A percentile compares a stretch with the other conserved stretches of the same genome.
Evolutionary conservation across 1,140 invertebrate genomes (phyloP).

Genomic region (Lepidurus arcticus): DNA sequence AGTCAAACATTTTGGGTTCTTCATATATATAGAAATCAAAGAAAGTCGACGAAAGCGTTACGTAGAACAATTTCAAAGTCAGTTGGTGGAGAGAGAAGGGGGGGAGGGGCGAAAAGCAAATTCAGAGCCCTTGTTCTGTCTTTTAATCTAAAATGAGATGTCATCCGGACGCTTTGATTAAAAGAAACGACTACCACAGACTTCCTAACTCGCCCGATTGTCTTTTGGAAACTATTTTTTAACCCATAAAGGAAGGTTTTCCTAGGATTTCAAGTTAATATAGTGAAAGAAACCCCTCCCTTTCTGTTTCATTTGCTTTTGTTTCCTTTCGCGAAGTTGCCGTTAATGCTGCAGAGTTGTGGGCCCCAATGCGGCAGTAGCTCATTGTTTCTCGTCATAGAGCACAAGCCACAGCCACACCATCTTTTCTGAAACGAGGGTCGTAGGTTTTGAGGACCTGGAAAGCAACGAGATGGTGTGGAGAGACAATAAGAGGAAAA

Average conservation of each 20-base stretch:
- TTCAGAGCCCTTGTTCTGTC: not conserved
- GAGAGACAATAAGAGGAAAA: not conserved
- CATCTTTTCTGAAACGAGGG: not conserved
- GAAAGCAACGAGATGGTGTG: slow-evolving; percentile 2
- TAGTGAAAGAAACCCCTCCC: not conserved
- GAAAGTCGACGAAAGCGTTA: no score
- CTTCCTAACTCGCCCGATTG: not conserved
- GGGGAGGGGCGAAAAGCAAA: not conserved
- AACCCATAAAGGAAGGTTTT: not conserved
- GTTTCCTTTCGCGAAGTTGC: not conserved
- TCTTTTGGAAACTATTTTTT: not conserved
- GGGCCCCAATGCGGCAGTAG: slow-evolving; percentile 16
- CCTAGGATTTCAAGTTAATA: not conserved
- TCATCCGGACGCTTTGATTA: not conserved
- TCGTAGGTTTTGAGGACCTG: not conserved
- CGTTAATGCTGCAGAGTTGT: not conserved
- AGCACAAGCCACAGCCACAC: slow-evolving; percentile 12
- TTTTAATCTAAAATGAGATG: slow-evolving; percentile 16
- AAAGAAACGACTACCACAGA: not conserved
- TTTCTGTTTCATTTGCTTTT: not conserved
- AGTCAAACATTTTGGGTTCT: no score
- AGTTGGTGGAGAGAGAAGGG: no score
- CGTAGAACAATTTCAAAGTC: no score
- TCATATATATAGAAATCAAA: no score
- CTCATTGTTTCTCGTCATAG: slow-evolving; percentile 19